phyloP scores from a whole-genome alignment of 2,113 vertebrate species.

The Anolis carolinensis region DNA sequence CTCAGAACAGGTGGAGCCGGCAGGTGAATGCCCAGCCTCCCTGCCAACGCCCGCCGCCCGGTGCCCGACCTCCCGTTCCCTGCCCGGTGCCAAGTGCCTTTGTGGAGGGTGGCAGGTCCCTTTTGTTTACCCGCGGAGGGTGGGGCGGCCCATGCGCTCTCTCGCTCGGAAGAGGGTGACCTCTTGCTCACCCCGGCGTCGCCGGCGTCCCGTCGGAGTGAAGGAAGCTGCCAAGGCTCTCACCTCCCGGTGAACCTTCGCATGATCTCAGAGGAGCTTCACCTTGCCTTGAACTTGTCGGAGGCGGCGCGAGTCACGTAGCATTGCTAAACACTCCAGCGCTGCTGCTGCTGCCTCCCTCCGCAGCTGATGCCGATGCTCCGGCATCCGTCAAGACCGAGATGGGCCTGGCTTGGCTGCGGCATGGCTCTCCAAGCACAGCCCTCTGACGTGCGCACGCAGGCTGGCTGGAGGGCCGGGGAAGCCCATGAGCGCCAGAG shows the following conservation, averaged over 20 bases:
- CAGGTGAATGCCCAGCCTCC: conserved; percentile 34
- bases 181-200: conserved; percentile 71
- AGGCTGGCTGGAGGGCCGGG: background rate
- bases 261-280: conserved; percentile 82
- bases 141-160: conserved; percentile 12
- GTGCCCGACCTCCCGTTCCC: conserved; percentile 31
- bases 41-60: background rate
- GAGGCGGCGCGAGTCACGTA: conserved; percentile 72
- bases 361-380: conserved; percentile 61
- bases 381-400: conserved; percentile 30
- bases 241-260: conserved; percentile 87
- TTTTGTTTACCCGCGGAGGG: conserved; percentile 71
- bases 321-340: conserved; percentile 71
- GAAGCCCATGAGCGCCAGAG: background rate
- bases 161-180: conserved; percentile 59
- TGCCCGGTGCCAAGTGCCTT: conserved; percentile 59
- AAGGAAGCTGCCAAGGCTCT: conserved; percentile 77
- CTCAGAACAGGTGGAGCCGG: background rate
- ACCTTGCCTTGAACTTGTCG: conserved; percentile 85
- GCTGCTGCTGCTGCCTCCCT: too few species aligned
- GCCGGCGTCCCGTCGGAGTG: conserved; percentile 45
- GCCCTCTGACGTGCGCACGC: background rate
- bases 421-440: background rate
- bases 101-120: conserved; percentile 63
- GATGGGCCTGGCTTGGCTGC: background rate